Base-by-base conservation (phyloP, 2,888 invertebrate species). In the Thecocarcelia acutangulata region DNA sequence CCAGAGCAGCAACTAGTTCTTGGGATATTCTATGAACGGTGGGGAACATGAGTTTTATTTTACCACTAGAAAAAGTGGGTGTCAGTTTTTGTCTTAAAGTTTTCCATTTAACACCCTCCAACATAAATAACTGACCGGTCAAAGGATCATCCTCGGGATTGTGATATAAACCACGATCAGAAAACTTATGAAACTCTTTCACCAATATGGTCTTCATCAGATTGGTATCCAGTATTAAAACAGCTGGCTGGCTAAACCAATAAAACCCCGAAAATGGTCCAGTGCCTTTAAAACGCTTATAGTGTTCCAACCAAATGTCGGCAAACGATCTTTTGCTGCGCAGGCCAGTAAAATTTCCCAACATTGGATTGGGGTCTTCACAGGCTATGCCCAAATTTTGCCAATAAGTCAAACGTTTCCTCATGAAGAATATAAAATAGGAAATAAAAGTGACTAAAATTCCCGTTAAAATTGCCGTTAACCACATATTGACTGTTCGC, bases 81-180 rank as follows among this genome's bases (percentile, higher is more conserved):
- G 92, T 90, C 8, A 92, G 80, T 40, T 92, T 91, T 1, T 88
- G 84, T 3, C 92, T 86, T 83, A 92, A 86, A 0, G 87, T 84
- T 77, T 88, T 90, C 93, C 93, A 93, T 52, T 81, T 85, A 1
- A 84, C 84, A 0, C 91, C 92, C 6, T 89, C 89, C 33, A 91
- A 78, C 2, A 86, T 61, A 58, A 91, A 88, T 2, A 92, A 78
- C 70, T 90, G 88, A 0, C 86, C 90, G 0, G 89, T 84, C 1
- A 91, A 69, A 0, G 91, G 91, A 80, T 91, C 91, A 64, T 88
- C 87, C 9, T 88, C 85, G 8, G 88, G 87, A 64, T 91, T 90
- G 13, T 84, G 68, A 15, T 83, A 88, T 19, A 90, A 80, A 0
- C 90, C 89, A 2, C 90, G 89, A 83, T 91, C 90, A 0, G 87